Base-by-base conservation (phyloP, 2,113 vertebrate genomes). In the Oenanthe oenanthe region DNA sequence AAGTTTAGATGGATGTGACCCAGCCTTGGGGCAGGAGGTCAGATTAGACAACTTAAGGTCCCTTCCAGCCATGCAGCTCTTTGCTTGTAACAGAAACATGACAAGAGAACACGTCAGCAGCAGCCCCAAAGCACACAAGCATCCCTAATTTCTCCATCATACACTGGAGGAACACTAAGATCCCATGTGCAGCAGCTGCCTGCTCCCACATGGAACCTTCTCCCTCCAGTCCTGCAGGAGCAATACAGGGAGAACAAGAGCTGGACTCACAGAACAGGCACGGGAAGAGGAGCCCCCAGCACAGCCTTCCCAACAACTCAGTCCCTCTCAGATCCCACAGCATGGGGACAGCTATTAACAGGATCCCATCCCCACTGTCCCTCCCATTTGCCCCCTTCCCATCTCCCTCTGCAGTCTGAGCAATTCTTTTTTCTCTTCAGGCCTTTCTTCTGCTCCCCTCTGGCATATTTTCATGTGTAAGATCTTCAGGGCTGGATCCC, bases 1-100 rank as follows among this genome's bases (percentile, higher is more conserved):
- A 95, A 93, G 92, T 92, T 95, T 89, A 87, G 58, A 76, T 8
- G 92, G 96, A 72, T 58, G 43, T 94, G 95, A 91, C 68, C 53
- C 61, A 67, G 65, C 31, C 60, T 32, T 71, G 63, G 47, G 51
- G 68, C 76, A 86, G 48, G 24, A 85, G 77, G 93, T 94, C 93
- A 79, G 6, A 75, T 51, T 9, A 60, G 65, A 87, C 65, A 87
- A 57, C 1, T 56, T 71, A 22, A 74, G 48, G 80, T 40, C 87
- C 81, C 51, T 87, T 89, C 43, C 0, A 0, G 63, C 42, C 26
- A n/a, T 25, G 45, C 54, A 61, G 58, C 12, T 93, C 56, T 80
- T 68, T 40, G 31, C 36, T 85, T n/a, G 1, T 13, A 25, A 40
- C 66, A 94, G 78, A 51, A 88, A 63, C 12, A 43, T 7, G 48